A percentile compares a stretch with the other conserved stretches of the same genome.
phyloP scores from a whole-genome alignment of 1,140 invertebrate species.

The Listronotus oregonensis region DNA sequence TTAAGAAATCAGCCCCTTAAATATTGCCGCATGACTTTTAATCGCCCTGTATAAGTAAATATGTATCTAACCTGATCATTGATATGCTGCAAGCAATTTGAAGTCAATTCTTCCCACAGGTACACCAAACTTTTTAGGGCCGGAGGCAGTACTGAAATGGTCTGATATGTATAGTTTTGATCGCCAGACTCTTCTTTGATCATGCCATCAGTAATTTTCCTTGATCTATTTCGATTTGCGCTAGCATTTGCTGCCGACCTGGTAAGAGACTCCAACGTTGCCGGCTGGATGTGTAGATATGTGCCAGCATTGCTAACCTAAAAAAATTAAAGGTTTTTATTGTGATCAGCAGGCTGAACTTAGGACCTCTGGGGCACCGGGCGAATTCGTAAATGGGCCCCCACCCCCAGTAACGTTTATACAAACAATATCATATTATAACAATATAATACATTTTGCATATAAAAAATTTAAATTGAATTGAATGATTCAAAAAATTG shows the following conservation, averaged over 20 bases:
- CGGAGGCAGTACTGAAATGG: conserved; percentile 78
- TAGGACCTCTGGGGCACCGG: too few species aligned
- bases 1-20: too few species aligned
- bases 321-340: too few species aligned
- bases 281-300: conserved; percentile 78
- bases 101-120: conserved; percentile 88
- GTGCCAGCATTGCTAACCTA: conserved; percentile 67
- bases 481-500: too few species aligned
- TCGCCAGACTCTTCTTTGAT: conserved; percentile 64
- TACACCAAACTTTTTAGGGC: conserved; percentile 82
- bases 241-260: conserved; percentile 75
- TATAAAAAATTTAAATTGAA: too few species aligned
- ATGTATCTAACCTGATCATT: conserved; percentile 60
- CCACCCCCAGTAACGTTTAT: too few species aligned
- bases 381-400: too few species aligned
- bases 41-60: too few species aligned
- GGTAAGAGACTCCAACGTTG: conserved; percentile 75
- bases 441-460: too few species aligned
- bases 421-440: too few species aligned
- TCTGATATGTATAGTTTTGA: conserved; percentile 57
- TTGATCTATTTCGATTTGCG: conserved; percentile 65
- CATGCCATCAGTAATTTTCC: conserved; percentile 59
- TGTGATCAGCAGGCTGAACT: too few species aligned
- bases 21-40: too few species aligned
- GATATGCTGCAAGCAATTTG: conserved; percentile 70